Evolutionary conservation across 2,888 invertebrate genomes (phyloP).

Genomic region (Drosophila merina): DNA sequence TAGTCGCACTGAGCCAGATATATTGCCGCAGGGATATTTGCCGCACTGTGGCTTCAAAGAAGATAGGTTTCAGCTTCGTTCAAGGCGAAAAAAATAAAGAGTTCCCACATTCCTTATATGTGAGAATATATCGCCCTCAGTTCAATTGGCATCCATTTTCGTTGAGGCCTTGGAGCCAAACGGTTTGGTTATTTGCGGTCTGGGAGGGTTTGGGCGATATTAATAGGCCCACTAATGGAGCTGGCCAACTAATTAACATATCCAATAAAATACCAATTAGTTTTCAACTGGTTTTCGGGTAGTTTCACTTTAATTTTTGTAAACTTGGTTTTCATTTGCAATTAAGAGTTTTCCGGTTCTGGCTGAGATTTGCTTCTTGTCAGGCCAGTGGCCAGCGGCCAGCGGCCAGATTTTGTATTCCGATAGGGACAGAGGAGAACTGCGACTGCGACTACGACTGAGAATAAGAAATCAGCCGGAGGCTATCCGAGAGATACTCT

Average conservation of each 20-base stretch:
- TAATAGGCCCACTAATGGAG: slow-evolving; percentile 32
- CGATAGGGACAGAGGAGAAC: slow-evolving; percentile 41
- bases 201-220: slow-evolving; percentile 15
- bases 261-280: slow-evolving; percentile 35
- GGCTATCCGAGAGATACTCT: slow-evolving; percentile 32
- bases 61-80: slow-evolving; percentile 69
- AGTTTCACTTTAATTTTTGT: background rate
- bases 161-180: slow-evolving; percentile 36
- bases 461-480: slow-evolving; percentile 48
- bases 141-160: slow-evolving; percentile 41
- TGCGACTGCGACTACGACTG: slow-evolving; percentile 16
- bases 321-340: slow-evolving; percentile 22
- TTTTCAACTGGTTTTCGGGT: slow-evolving; percentile 7
- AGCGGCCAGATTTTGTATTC: slow-evolving; percentile 35
- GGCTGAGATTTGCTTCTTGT: slow-evolving; percentile 26
- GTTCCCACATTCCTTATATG: slow-evolving; percentile 61
- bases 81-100: slow-evolving; percentile 32
- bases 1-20: slow-evolving; percentile 70
- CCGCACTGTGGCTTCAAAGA: slow-evolving; percentile 78
- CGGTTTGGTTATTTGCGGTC: slow-evolving; percentile 20
- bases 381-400: slow-evolving; percentile 31
- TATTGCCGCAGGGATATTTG: slow-evolving; percentile 60
- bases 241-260: slow-evolving; percentile 27
- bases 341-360: slow-evolving; percentile 16
- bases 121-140: slow-evolving; percentile 48